Percentiles rank a stretch among this genome's conserved stretches.
phyloP scores from a whole-genome alignment of 2,113 vertebrate genomes.

The Phrynosoma blainvillii region DNA sequence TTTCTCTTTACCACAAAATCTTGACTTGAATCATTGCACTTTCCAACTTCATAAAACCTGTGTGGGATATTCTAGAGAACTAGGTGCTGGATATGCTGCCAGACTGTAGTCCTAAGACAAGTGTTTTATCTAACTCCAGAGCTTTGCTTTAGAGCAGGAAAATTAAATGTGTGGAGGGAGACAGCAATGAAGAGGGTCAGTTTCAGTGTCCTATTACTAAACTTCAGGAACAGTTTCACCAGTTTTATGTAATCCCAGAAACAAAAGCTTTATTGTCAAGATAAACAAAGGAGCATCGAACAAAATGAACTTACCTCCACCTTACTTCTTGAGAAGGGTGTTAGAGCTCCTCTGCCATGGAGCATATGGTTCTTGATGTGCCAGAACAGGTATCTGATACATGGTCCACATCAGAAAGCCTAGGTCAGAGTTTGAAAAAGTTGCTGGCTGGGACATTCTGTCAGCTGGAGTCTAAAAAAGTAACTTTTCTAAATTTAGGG shows the following conservation, averaged over 20 bases:
- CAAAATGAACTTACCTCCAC: neutral
- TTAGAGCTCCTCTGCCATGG: neutral
- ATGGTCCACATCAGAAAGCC: neutral
- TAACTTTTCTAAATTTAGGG: neutral
- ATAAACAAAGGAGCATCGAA: neutral
- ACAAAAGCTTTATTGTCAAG: neutral
- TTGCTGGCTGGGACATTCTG: neutral
- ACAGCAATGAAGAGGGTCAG: neutral
- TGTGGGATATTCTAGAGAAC: neutral
- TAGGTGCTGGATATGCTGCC: neutral
- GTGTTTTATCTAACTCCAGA: neutral
- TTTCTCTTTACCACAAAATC: neutral
- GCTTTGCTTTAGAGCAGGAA: neutral
- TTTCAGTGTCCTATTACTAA: neutral
- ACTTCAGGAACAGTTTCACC: neutral
- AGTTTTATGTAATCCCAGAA: neutral
- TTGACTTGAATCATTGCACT: neutral
- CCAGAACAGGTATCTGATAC: neutral
- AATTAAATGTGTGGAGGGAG: neutral
- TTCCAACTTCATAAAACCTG: neutral
- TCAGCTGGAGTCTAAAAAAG: neutral
- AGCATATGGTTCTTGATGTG: neutral
- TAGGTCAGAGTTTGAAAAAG: neutral
- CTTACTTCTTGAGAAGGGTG: neutral
- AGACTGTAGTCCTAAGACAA: neutral